Percentiles rank a stretch among this genome's conserved stretches.
Evolutionary conservation across 2,797 vertebrate species (phyloP).

Genomic region (Eremophila alpestris): DNA sequence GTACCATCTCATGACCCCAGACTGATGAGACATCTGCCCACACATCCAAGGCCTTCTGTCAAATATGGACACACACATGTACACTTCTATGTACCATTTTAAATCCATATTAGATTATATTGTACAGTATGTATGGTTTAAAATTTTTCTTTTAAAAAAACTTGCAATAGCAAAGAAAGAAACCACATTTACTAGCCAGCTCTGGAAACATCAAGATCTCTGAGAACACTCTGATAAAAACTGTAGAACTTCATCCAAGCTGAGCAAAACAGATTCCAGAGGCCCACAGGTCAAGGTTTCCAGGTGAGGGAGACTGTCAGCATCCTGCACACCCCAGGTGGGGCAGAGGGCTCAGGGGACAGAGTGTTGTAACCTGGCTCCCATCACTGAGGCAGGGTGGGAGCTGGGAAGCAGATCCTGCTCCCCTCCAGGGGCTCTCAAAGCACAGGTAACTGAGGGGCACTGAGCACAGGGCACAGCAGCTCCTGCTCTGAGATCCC

Average conservation of each 20-base stretch:
- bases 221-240: neutral
- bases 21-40: neutral
- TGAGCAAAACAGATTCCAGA: neutral
- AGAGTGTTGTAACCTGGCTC: neutral
- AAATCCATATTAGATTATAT: neutral
- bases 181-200: neutral
- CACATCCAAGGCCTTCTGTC: neutral
- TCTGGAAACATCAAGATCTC: neutral
- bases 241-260: neutral
- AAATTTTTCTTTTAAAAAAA: neutral
- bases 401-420: neutral
- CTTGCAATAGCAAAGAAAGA: neutral
- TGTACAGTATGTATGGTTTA: neutral
- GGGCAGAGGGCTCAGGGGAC: neutral
- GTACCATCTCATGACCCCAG: neutral
- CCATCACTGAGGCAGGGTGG: neutral
- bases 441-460: rapidly evolving
- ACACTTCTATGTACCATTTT: neutral
- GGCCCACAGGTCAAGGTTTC: neutral
- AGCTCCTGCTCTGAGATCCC: neutral
- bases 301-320: neutral
- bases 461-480: rapidly evolving
- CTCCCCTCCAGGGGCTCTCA: neutral
- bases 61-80: neutral
- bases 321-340: neutral